Percentiles rank a stretch among this genome's conserved stretches.
Evolutionary conservation across 2,888 invertebrate genomes (phyloP).

Genomic region (Stratiomys singularior): DNA sequence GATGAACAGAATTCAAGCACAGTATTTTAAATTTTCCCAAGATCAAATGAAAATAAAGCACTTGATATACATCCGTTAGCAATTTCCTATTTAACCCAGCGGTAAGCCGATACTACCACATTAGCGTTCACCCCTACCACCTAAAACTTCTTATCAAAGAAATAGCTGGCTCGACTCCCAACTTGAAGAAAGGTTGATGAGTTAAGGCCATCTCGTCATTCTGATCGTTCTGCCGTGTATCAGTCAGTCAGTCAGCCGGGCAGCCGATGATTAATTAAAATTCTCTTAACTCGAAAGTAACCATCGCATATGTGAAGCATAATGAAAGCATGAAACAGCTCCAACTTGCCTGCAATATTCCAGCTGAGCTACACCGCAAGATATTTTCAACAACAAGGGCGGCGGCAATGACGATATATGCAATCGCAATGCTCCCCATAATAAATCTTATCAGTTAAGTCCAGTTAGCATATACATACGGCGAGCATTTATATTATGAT

Average conservation of each 20-base stretch:
- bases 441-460: slow-evolving; percentile 7
- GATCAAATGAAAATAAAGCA: no score
- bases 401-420: background rate
- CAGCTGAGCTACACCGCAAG: no score
- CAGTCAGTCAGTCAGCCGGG: background rate
- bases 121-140: background rate
- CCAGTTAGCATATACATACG: background rate
- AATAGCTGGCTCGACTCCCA: background rate
- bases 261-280: slow-evolving; percentile 40
- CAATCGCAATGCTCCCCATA: background rate
- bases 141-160: slow-evolving; percentile 4
- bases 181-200: slow-evolving; percentile 23
- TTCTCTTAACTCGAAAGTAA: slow-evolving; percentile 17
- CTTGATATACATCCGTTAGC: no score
- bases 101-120: background rate
- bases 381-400: background rate
- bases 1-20: no score
- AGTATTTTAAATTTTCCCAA: no score
- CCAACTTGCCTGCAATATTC: background rate
- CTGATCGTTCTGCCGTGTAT: background rate
- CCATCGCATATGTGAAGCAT: background rate
- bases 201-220: slow-evolving; percentile 24
- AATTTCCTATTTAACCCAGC: no score
- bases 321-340: background rate
- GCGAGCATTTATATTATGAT: background rate